A percentile compares a stretch with the other conserved stretches of the same genome.
These are phyloP conservation scores for Enchytraeus crypticus DNA, from an alignment of 2,888 invertebrate species.

Conservation along the genomic window DNA sequence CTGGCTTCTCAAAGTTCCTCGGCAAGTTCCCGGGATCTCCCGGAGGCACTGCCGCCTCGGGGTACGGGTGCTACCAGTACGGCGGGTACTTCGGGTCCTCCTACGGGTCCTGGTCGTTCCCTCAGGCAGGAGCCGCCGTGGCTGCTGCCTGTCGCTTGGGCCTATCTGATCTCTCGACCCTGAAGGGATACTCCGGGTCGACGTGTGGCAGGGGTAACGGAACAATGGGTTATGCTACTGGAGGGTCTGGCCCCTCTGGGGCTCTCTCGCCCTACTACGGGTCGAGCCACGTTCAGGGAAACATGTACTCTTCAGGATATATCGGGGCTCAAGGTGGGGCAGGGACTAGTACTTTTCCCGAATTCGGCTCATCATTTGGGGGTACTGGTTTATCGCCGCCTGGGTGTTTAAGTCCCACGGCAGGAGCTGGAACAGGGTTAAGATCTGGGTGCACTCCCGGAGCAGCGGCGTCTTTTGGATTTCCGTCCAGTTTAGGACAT, in stretches of 20 bases:
- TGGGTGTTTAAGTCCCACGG: too few species aligned
- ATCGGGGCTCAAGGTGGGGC: too few species aligned
- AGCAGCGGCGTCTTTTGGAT: too few species aligned
- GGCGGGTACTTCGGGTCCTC: constrained; percentile 13
- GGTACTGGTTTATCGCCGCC: too few species aligned
- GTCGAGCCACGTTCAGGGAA: constrained; percentile 3
- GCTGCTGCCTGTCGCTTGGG: not conserved
- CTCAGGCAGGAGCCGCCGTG: not conserved
- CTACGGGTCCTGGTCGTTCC: constrained; percentile 26
- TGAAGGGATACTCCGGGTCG: constrained; percentile 29
- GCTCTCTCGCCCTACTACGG: constrained; percentile 23
- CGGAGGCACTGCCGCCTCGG: constrained; percentile 6
- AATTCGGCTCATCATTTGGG: too few species aligned
- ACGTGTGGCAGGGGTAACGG: constrained; percentile 35
- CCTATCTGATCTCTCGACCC: constrained; percentile 23
- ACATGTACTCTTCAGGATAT: constrained; percentile 23
- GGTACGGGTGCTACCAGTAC: constrained; percentile 12
- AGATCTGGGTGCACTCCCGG: too few species aligned
- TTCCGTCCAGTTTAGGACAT: too few species aligned
- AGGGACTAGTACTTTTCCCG: too few species aligned
- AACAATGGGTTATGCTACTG: too few species aligned
- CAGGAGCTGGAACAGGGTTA: too few species aligned
- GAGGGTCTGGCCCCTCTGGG: constrained; percentile 26
- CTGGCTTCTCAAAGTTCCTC: constrained; percentile 33
- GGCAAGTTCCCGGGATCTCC: constrained; percentile 14